Base-by-base conservation (phyloP, 2,113 vertebrate genomes). In the Catharus minimus region DNA sequence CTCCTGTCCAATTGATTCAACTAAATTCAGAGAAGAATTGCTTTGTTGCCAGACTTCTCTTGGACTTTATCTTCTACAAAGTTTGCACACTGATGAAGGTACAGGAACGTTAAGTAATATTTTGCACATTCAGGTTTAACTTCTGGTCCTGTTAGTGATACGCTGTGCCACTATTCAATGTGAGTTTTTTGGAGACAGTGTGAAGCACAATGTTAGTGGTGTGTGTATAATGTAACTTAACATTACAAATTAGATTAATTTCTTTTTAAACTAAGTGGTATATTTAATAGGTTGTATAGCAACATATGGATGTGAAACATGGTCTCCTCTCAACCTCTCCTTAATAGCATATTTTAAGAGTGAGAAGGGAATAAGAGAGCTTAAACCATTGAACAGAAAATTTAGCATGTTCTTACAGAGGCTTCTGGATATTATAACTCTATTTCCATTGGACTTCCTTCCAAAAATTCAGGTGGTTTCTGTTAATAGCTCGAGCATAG, bases 401-500 rank as follows among this genome's bases (percentile, higher is more conserved):
- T 21, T 71, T 49, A 64, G 7, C 26, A 61, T 36, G 24, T 11
- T 22, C 38, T 86, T 84, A 76, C 32, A 72, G 30, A 77, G 44
- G 32, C 10, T 96, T 91, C 53, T 88, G 30, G 60, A 77, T 95
- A 94, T 91, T 91, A 8, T 62, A 95, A 86, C 18, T 85, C 62
- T 82, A 69, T 81, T 56, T 92, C 57, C 71, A 90, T 64, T 94
- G 66, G 65, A 85, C 65, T 77, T 47, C 36, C 10, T 80, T 52
- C 39, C 50, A 95, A 65, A 92, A 89, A 92, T 64, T 96, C 80
- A 74, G 67, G 56, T 93, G 50, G 60, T 71, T 96, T 86, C 43
- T 82, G 75, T 92, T 93, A 96, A 93, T 65, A 92, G 79, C 49
- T 68, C 88, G 47, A 95, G 28, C 57, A 88, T 49, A 90, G 46